These are phyloP conservation scores for Harpalus rufipes DNA, from an alignment of 2,888 invertebrate species.

Conservation along the genomic window DNA sequence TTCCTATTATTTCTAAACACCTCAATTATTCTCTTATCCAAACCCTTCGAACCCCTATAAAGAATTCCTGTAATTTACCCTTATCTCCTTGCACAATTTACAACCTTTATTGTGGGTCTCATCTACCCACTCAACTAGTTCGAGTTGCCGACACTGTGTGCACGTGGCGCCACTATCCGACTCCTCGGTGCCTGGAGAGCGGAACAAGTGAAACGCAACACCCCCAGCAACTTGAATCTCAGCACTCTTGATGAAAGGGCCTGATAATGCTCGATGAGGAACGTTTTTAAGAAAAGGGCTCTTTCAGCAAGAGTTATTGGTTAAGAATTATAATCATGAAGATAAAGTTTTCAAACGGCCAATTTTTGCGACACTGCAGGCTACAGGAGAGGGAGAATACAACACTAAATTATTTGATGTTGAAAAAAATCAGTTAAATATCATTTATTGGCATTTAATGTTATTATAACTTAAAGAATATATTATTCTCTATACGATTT, in stretches of 20 bases:
- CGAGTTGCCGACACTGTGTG: not conserved
- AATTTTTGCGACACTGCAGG: not conserved
- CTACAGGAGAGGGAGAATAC: too few species aligned
- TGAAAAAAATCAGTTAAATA: too few species aligned
- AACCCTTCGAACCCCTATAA: conserved; percentile 35
- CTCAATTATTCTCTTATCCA: conserved; percentile 47
- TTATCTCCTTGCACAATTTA: conserved; percentile 41
- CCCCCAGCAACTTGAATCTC: conserved; percentile 12
- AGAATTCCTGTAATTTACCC: conserved; percentile 32
- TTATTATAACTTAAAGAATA: too few species aligned
- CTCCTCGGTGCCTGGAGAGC: not conserved
- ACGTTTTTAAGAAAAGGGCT: conserved; percentile 2
- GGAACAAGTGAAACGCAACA: conserved; percentile 37
- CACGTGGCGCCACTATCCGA: conserved; percentile 37
- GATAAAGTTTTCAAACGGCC: not conserved
- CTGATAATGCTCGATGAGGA: conserved; percentile 23
- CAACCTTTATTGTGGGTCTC: conserved; percentile 40
- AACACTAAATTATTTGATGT: too few species aligned
- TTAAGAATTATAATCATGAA: not conserved
- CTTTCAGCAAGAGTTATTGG: not conserved
- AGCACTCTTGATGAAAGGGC: conserved; percentile 26
- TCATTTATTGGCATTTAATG: too few species aligned
- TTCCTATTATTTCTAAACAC: conserved; percentile 37
- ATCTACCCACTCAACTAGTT: conserved; percentile 16
- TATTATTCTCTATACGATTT: too few species aligned